A percentile compares a stretch with the other conserved stretches of the same genome.
These are phyloP conservation scores for Microtus oregoni DNA, from an alignment of 2,113 vertebrate species.

Conservation along the genomic window DNA sequence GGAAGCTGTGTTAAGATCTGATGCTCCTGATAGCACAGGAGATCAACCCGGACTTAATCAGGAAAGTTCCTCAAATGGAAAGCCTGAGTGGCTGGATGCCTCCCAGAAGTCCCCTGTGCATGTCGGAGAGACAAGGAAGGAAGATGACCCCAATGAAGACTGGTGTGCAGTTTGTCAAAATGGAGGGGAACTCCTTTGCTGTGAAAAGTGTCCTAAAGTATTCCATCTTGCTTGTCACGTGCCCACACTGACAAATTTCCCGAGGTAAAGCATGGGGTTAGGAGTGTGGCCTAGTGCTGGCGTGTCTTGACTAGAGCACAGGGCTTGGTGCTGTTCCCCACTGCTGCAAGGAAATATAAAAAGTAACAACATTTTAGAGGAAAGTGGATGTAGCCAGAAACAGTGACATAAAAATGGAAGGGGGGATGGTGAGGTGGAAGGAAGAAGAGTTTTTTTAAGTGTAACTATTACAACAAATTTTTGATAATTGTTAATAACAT, in stretches of 20 bases:
- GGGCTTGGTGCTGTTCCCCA: too few relatives aligned
- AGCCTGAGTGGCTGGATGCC: conserved; percentile 82
- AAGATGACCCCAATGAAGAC: conserved; percentile 92
- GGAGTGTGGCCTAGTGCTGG: neutral
- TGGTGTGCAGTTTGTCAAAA: conserved; percentile 93
- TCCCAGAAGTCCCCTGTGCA: conserved; percentile 80
- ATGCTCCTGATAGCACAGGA: conserved; percentile 90
- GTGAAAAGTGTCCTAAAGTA: conserved; percentile 92
- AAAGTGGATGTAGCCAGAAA: neutral
- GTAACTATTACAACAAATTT: neutral
- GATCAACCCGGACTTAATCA: conserved; percentile 84
- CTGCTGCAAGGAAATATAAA: neutral
- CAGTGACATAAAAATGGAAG: neutral
- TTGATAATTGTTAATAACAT: neutral
- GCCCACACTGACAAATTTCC: conserved; percentile 88
- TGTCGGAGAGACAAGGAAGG: conserved; percentile 85
- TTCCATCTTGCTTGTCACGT: conserved; percentile 91
- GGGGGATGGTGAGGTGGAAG: neutral
- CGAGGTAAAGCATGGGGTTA: conserved; percentile 84
- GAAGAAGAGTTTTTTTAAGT: neutral
- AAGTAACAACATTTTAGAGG: neutral
- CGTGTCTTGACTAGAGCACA: neutral
- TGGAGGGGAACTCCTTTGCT: conserved; percentile 90
- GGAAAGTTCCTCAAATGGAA: conserved; percentile 79
- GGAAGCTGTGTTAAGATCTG: conserved; percentile 82